phyloP scores from a whole-genome alignment of 2,113 vertebrate genomes.

The Takifugu flavidus region DNA sequence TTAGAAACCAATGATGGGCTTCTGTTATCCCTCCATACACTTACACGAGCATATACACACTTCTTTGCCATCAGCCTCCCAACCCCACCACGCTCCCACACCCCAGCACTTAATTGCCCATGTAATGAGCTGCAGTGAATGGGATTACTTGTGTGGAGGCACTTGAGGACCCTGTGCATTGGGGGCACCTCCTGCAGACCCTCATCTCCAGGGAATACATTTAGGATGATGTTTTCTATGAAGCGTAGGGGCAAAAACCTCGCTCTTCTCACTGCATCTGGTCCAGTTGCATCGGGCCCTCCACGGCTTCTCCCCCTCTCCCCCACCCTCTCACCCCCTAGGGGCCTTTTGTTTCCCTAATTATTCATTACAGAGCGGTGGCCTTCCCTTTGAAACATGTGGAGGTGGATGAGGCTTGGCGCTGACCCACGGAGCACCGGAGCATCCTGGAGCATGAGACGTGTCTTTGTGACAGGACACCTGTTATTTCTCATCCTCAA shows the following conservation, averaged over 20 bases:
- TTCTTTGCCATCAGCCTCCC: constrained; percentile 41
- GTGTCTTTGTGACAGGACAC: constrained; percentile 73
- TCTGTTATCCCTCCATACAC: constrained; percentile 28
- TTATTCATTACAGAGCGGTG: constrained; percentile 72
- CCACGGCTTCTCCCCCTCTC: constrained; percentile 36
- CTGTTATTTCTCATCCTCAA: constrained; percentile 66
- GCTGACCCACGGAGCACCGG: constrained; percentile 62
- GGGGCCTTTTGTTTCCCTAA: constrained; percentile 70
- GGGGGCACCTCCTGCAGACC: constrained; percentile 75
- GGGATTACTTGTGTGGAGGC: constrained; percentile 79
- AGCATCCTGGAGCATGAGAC: constrained; percentile 68
- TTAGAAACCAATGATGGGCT: constrained; percentile 64
- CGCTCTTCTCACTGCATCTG: constrained; percentile 68
- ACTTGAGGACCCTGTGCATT: constrained; percentile 74
- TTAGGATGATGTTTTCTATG: constrained; percentile 74
- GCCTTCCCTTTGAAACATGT: constrained; percentile 76
- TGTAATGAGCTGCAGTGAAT: constrained; percentile 81
- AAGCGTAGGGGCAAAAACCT: constrained; percentile 63
- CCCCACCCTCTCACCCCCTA: constrained; percentile 42
- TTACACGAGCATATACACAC: constrained; percentile 31
- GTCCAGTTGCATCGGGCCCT: constrained; percentile 67
- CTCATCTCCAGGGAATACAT: constrained; percentile 76
- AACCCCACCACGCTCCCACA: constrained; percentile 46
- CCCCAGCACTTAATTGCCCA: constrained; percentile 85
- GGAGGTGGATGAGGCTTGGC: constrained; percentile 72